Evolutionary conservation across 2,888 invertebrate species (phyloP).

Genomic region (Aphrophora alni): DNA sequence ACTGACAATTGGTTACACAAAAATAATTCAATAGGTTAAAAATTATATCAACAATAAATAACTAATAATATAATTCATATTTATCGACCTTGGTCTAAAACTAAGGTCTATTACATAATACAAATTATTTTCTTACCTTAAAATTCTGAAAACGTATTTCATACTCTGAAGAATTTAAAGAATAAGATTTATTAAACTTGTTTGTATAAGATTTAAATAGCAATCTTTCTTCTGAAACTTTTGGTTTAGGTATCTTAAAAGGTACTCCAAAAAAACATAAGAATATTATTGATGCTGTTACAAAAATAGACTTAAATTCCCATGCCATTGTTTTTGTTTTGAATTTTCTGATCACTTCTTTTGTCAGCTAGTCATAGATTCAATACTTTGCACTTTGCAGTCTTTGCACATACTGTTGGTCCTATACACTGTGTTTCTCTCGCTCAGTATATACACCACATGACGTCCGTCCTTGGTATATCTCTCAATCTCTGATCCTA

Average conservation of each 20-base stretch:
- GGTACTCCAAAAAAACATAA: constrained; percentile 9
- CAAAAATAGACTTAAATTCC: not conserved
- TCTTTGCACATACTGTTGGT: too few species aligned
- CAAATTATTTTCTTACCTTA: constrained; percentile 57
- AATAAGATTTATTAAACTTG: constrained; percentile 65
- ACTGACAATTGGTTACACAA: constrained; percentile 2
- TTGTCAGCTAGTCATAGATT: too few species aligned
- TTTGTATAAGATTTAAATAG: constrained; percentile 62
- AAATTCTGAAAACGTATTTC: constrained; percentile 61
- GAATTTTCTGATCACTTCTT: not conserved
- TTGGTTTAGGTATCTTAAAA: not conserved
- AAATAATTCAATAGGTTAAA: not conserved
- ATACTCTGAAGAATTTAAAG: constrained; percentile 60
- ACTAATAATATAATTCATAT: constrained; percentile 34
- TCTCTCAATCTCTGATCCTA: too few species aligned
- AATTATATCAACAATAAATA: not conserved
- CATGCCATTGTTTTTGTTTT: not conserved
- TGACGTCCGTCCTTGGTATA: too few species aligned
- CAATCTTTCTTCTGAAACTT: constrained; percentile 14
- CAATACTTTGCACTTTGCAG: too few species aligned
- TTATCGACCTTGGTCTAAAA: constrained; percentile 39
- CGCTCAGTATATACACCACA: too few species aligned
- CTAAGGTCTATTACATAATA: constrained; percentile 40
- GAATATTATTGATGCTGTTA: not conserved
- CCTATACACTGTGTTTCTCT: too few species aligned